These are phyloP conservation scores for Apantesis nais DNA, from an alignment of 2,888 invertebrate species.

Conservation along the genomic window DNA sequence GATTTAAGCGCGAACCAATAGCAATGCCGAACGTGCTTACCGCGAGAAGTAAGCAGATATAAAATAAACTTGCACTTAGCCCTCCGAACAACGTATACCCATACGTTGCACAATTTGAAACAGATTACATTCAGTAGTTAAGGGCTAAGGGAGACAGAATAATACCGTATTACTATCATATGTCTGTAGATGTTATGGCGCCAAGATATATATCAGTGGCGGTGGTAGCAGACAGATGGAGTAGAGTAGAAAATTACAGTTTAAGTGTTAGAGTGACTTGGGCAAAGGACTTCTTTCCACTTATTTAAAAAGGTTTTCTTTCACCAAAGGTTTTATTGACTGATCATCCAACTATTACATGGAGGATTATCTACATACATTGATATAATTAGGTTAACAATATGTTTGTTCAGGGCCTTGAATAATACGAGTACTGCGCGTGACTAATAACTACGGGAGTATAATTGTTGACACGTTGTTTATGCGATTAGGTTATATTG, in stretches of 20 bases:
- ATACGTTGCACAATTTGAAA: too few relatives aligned
- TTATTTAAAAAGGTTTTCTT: not conserved
- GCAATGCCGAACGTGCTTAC: too few relatives aligned
- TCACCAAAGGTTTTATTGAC: not conserved
- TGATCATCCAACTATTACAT: not conserved
- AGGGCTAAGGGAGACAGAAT: too few relatives aligned
- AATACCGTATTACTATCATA: not conserved
- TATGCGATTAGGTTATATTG: constrained; percentile 1
- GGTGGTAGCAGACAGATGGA: not conserved
- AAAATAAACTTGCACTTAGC: too few relatives aligned
- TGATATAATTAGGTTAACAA: not conserved
- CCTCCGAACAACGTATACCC: too few relatives aligned
- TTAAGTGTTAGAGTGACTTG: not conserved
- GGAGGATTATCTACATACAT: not conserved
- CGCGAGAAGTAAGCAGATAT: too few relatives aligned
- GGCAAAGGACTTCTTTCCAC: not conserved
- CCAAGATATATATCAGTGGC: not conserved
- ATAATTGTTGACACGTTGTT: not conserved
- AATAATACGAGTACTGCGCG: not conserved
- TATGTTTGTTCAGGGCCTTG: not conserved
- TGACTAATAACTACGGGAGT: not conserved
- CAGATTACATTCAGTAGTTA: too few relatives aligned
- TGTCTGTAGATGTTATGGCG: not conserved
- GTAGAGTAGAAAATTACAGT: not conserved
- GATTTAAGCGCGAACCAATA: too few relatives aligned